Evolutionary conservation across 2,888 invertebrate species (phyloP).

Genomic region (Yponomeuta sedellus): DNA sequence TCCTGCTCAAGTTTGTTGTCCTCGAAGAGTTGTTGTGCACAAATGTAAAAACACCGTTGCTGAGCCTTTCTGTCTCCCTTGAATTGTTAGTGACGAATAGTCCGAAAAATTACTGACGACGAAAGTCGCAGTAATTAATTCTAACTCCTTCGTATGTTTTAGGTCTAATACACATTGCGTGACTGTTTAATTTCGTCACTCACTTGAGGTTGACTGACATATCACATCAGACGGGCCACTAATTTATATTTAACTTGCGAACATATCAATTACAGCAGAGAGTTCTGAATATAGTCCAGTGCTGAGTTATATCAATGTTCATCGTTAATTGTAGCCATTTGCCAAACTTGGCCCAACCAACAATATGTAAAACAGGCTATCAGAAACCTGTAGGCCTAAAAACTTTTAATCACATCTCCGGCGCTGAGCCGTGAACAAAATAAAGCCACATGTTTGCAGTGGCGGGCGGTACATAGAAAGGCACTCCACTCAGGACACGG

Average conservation of each 20-base stretch:
- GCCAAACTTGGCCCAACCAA: background rate
- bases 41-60: too few species aligned
- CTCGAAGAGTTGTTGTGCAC: too few species aligned
- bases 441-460: slow-evolving; percentile 38
- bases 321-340: background rate
- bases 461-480: slow-evolving; percentile 55
- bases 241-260: background rate
- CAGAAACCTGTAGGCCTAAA: slow-evolving; percentile 3
- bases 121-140: too few species aligned
- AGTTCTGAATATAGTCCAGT: background rate
- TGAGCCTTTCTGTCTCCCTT: too few species aligned
- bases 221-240: too few species aligned
- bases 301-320: background rate
- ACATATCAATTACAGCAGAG: background rate
- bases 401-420: background rate
- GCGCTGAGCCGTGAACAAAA: slow-evolving; percentile 47
- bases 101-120: too few species aligned
- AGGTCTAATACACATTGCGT: too few species aligned
- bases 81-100: too few species aligned
- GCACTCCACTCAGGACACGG: slow-evolving; percentile 46
- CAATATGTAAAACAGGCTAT: background rate
- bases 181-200: too few species aligned
- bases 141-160: too few species aligned
- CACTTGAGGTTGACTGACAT: too few species aligned
- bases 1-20: too few species aligned